Evolutionary conservation across 1,140 invertebrate genomes (phyloP), one percentile per base, ranked within the genome.

Genomic region (Aphaenogaster ashmeadi): DNA sequence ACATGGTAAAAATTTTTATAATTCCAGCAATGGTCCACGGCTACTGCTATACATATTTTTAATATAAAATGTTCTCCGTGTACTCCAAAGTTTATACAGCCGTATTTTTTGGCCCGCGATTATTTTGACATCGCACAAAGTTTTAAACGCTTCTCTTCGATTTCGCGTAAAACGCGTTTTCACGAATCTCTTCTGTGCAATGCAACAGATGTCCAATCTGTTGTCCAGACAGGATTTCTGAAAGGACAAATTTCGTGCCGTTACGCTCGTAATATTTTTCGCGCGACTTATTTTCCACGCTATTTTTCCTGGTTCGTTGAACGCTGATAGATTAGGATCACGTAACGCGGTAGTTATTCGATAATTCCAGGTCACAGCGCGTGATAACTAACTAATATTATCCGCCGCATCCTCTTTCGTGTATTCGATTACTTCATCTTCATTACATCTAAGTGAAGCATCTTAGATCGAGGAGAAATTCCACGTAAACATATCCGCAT

Each of bases 321-420:
- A 47, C 41, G 18, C 13, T 44, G 13, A 7, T 64, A 8, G 15
- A 47, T 33, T 54, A 66, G 44, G 8, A 88, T 87, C 58, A 67
- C 21, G 36, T 88, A 66, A 58, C 41, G 27, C 33, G 18, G 38
- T 1, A 75, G 44, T 38, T 78, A 41, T 67, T 80, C 66, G 41
- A 79, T 80, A 66, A 80, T 89, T 89, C 67, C 88, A 77, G 88
- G 87, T 86, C 77, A 81, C 41, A 38, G 27, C n/a, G 21, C 60
- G 64, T 9, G n/a, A 4, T 67, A 85, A 72, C 72, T 58, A 79
- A 3, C 56, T 27, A 69, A 83, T 54, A 7, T 8, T 11, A 38
- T 21, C 9, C 71, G 15, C 54, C 58, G 47, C 58, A 47, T 54
- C 64, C 52, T 2, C 5, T 3, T 58, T 36, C 56, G 18, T 21